Base-by-base conservation (phyloP, 2,113 vertebrate species). In the chimpanzee (Pan troglodytes) region DNA sequence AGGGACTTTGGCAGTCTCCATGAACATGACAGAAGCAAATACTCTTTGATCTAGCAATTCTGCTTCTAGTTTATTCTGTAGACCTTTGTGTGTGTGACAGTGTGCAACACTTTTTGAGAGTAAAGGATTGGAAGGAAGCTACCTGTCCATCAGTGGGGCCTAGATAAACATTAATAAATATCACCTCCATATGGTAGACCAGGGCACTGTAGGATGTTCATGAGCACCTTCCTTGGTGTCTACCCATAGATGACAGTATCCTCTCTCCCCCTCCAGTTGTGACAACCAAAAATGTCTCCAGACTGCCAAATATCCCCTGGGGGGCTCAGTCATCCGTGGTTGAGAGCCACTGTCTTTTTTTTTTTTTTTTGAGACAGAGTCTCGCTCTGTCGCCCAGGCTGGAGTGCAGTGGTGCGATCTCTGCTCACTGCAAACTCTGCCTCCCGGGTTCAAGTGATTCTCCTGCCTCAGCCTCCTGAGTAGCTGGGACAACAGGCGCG, bases 231-330 rank as follows among this genome's bases (percentile, higher is more conserved):
- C 18, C 50, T 50, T 38, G 27, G 43, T 12, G 59, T 59, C 72
- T 43, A 8, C 48, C 14, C 38, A 55, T 32, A 22, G 45, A 40
- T 67, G 73, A 32, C 52, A 88, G 52, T 23, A n/a, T 4, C 20
- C 38, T 25, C 8, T 1, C 20, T 4, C 0, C 9, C 13, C 5
- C 5, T 40, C 38, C 40, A 48, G 22, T 32, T 38, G 40, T 17
- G 30, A 48, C 79, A 96, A 20, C 16, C 25, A 45, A 73, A 93
- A 67, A 52, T 20, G 43, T 87, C 67, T 91, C 40, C 45, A 87
- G 43, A 73, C 30, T 43, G 67, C 48, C 67, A 20, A 5, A 32
- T 38, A 50, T 43, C 78, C 35, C 72, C n/a, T 10, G 7, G 55
- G 27, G 45, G 9, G 32, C 57, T 35, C 50, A 50, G 48, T 48